Percentiles rank a stretch among this genome's conserved stretches.
Evolutionary conservation across 2,888 invertebrate species (phyloP).

Genomic region (Mylabris sibirica): DNA sequence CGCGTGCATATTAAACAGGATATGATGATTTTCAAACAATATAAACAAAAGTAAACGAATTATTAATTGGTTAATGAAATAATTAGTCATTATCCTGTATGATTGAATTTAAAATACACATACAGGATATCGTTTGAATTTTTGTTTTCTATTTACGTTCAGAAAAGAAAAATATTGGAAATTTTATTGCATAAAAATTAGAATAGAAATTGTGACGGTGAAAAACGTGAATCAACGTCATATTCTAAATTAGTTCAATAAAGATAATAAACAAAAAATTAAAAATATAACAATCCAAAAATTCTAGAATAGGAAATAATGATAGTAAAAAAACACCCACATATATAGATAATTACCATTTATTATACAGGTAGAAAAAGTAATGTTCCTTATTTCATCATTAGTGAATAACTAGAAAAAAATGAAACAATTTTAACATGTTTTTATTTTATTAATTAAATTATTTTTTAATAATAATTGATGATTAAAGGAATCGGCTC

Average conservation of each 20-base stretch:
- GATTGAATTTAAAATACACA: background rate
- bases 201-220: background rate
- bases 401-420: background rate
- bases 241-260: background rate
- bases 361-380: background rate
- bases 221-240: background rate
- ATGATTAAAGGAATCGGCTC: too few relatives aligned
- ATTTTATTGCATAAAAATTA: background rate
- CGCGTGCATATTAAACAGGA: too few relatives aligned
- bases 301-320: background rate
- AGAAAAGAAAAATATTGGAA: too few relatives aligned
- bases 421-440: background rate
- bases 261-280: background rate
- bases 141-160: too few relatives aligned
- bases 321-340: background rate
- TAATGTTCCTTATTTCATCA: background rate
- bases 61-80: too few relatives aligned
- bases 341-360: background rate
- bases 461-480: background rate
- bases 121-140: background rate
- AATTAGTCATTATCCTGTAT: too few relatives aligned
- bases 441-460: background rate
- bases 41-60: too few relatives aligned
- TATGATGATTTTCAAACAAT: too few relatives aligned
- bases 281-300: background rate